These are phyloP conservation scores for Drosophila sucinea DNA, from an alignment of 1,140 invertebrate genomes.

Conservation along the genomic window DNA sequence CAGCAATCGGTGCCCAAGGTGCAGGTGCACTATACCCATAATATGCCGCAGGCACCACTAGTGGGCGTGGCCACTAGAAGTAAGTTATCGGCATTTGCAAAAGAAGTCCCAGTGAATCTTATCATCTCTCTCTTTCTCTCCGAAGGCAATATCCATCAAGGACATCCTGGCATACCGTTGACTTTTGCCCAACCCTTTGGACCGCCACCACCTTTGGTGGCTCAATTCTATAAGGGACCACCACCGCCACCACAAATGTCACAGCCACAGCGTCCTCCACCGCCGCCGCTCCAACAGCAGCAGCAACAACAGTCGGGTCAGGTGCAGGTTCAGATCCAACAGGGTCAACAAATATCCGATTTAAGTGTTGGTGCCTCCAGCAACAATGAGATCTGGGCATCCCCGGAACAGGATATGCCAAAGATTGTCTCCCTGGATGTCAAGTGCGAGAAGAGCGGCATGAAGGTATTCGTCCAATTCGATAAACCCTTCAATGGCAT, in stretches of 20 bases:
- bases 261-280: conserved; percentile 82
- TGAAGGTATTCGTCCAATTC: conserved; percentile 96
- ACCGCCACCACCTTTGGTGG: conserved; percentile 83
- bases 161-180: conserved; percentile 72
- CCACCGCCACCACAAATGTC: conserved; percentile 86
- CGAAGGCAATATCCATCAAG: conserved; percentile 73
- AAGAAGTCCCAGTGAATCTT: neutral
- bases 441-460: conserved; percentile 96
- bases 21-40: conserved; percentile 84
- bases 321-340: conserved; percentile 85
- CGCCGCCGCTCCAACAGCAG: conserved; percentile 84
- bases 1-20: conserved; percentile 77
- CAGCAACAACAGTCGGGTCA: conserved; percentile 85
- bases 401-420: conserved; percentile 92
- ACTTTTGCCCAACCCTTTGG: conserved; percentile 83
- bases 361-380: conserved; percentile 74
- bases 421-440: conserved; percentile 96
- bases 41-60: conserved; percentile 82
- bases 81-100: conserved; percentile 44
- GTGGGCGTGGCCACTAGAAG: conserved; percentile 77
- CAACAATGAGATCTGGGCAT: conserved; percentile 92
- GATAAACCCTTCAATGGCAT: conserved; percentile 98
- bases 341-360: conserved; percentile 75
- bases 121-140: neutral
- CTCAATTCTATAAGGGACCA: conserved; percentile 87